Base-by-base conservation (phyloP, 2,888 invertebrate genomes). In the Xestia xanthographa region DNA sequence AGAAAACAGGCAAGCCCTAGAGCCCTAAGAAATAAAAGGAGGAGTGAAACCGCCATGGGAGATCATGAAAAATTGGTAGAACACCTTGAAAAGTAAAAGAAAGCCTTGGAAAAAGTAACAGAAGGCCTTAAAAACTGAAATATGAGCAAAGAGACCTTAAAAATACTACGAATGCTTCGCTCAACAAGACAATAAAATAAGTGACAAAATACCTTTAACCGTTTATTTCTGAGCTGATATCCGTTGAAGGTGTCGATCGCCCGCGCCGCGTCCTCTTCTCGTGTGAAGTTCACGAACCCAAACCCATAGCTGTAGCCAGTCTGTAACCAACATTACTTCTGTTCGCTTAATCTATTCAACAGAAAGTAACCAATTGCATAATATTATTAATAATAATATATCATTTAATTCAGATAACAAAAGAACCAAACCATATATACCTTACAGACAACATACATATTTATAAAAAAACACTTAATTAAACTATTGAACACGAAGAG, bases 251-350 rank as follows among this genome's bases (percentile, higher is more conserved):
- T 98, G 90, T 98, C 97, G 85, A 99, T 99, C 67, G 99, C 99
- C 87, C 98, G 97, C 74, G 97, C 95, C 56, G 99, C 99, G 95
- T 99, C 98, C 92, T 98, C 98, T 84, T 98, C 98, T 78, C 98
- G 97, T 72, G 98, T 97, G 94, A 98, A 99, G 95, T 99, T 99
- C 66, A 99, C 99, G 95, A 99, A 99, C 60, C 99, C 99, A 95
- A 99, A 99, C 62, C 99, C 99, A 95, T 98, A 99, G 95, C 99
- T 99, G 97, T 99, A 99, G 68, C 99, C 99, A 94, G 99, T 99
- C 97, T 98, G 97, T 76, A 95, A 97, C 80, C 45, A 69, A 74
- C 62, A 45, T 29, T 62, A 66, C 38, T 48, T 50, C 48, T 11
- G 38, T 53, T 63, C 45, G 2, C 22, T 11, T 5, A 20, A 9